Evolutionary conservation across 2,888 invertebrate genomes (phyloP), one percentile per base, ranked within the genome.

Genomic region (Gnatocerus cornutus): DNA sequence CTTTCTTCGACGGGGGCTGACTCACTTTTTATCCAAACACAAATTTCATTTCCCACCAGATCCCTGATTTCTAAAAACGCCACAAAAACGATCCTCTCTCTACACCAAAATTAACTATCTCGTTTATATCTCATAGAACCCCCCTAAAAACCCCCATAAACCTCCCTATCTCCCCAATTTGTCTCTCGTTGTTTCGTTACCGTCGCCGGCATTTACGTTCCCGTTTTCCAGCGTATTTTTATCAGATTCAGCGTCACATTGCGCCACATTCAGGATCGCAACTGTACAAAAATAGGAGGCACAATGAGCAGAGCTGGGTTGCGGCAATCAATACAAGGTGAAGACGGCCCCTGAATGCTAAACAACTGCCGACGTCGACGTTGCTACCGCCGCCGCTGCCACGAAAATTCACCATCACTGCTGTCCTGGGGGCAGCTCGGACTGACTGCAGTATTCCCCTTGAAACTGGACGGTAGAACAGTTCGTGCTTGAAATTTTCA

Each of bases 241-340:
- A 48, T 50, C 48, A 50, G 62, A 50, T 62, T 50, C 50, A 9
- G 63, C 56, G 53, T 58, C 50, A 68, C 45, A 68, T 61, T 61
- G 61, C 61, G 53, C 53, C 61, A 68, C 61, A 62, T 62, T 63
- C 30, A 39, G 68, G 46, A 53, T 55, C 63, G 62, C 62, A 63
- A 68, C 62, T 68, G 68, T 63, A 46, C 56, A 68, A 68, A 68
- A 63, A 68, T 63, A 63, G 68, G 63, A 63, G 63, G 62, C 68
- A 68, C 68, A 68, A 68, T 68, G 69, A 71, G 70, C 62, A 62
- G 68, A 71, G 72, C 70, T 71, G 80, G 80, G 83, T 81, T 86
- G 86, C 84, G 85, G 87, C 88, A 89, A 90, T 90, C 89, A 89
- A 90, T 90, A 90, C 89, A 86, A 88, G 88, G 87, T 87, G 84